phyloP scores from a whole-genome alignment of 2,888 invertebrate genomes.

The Megastigmus dorsalis region DNA sequence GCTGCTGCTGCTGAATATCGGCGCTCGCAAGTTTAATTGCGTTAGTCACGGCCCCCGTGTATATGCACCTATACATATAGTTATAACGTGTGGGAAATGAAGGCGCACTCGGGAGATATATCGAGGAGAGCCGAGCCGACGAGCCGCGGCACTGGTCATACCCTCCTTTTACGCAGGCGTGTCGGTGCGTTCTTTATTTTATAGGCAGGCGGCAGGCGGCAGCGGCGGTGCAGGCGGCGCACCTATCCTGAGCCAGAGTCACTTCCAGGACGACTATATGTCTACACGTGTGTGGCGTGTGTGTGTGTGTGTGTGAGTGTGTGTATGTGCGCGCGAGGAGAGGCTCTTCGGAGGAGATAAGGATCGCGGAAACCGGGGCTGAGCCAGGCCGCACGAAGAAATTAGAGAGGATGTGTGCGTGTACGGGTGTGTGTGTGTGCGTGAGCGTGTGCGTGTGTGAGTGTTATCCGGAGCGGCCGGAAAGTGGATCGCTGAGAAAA shows the following conservation, averaged over 20 bases:
- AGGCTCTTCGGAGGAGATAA: conserved; percentile 46
- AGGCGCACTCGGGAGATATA: neutral
- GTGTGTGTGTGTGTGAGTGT: too few species aligned
- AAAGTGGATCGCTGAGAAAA: conserved; percentile 49
- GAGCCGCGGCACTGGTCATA: too few species aligned
- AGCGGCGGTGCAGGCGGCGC: too few species aligned
- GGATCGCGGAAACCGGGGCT: conserved; percentile 53
- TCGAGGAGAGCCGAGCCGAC: too few species aligned
- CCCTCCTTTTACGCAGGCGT: conserved; percentile 47
- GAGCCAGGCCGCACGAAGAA: conserved; percentile 35
- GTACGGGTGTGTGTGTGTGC: neutral
- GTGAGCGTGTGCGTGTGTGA: neutral
- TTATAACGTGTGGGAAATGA: conserved; percentile 22
- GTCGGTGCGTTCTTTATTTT: conserved; percentile 50
- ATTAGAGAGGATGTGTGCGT: conserved; percentile 8
- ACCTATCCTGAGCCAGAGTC: conserved; percentile 40
- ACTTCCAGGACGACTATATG: conserved; percentile 45
- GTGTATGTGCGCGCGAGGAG: too few species aligned
- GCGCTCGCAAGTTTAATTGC: conserved; percentile 37
- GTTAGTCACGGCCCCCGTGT: neutral
- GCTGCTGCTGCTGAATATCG: too few species aligned
- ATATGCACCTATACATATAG: too few species aligned
- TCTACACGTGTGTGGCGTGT: too few species aligned
- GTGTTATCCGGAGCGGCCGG: neutral
- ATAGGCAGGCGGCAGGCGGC: conserved; percentile 36